A percentile compares a stretch with the other conserved stretches of the same genome.
phyloP scores from a whole-genome alignment of 2,888 invertebrate species.

The Brachyopa scutellaris region DNA sequence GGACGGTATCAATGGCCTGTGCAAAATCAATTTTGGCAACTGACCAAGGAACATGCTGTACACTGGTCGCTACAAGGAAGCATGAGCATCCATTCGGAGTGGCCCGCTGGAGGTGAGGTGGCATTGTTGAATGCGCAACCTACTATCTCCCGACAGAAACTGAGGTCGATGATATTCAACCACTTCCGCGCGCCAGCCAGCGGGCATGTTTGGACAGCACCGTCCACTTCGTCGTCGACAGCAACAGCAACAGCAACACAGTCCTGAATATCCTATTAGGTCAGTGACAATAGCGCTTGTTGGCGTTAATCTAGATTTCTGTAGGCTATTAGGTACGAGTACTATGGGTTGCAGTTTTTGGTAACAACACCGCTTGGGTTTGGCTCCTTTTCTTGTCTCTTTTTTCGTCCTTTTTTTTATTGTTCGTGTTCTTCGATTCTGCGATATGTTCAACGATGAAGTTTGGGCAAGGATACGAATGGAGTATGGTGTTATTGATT shows the following conservation, averaged over 20 bases:
- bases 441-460: slow-evolving; percentile 10
- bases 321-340: slow-evolving; percentile 61
- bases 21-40: slow-evolving; percentile 77
- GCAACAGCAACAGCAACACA: slow-evolving; percentile 26
- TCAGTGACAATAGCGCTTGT: slow-evolving; percentile 69
- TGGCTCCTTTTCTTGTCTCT: background rate
- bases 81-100: slow-evolving; percentile 26
- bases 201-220: slow-evolving; percentile 26
- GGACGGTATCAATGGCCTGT: slow-evolving; percentile 35
- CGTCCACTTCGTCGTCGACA: slow-evolving; percentile 7
- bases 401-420: background rate
- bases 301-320: slow-evolving; percentile 69
- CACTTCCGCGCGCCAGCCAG: slow-evolving; percentile 27
- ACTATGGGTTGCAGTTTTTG: slow-evolving; percentile 25
- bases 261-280: slow-evolving; percentile 61
- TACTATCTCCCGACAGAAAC: slow-evolving; percentile 41
- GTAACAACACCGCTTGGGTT: slow-evolving; percentile 11
- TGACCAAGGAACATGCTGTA: slow-evolving; percentile 73
- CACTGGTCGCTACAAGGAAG: slow-evolving; percentile 31
- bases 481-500: slow-evolving; percentile 61
- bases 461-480: slow-evolving; percentile 11
- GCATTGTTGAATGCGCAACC: slow-evolving; percentile 69
- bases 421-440: slow-evolving; percentile 1
- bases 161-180: slow-evolving; percentile 36
- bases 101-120: slow-evolving; percentile 11